Base-by-base conservation (phyloP, 1,140 invertebrate species). In the Drosophila funebris region DNA sequence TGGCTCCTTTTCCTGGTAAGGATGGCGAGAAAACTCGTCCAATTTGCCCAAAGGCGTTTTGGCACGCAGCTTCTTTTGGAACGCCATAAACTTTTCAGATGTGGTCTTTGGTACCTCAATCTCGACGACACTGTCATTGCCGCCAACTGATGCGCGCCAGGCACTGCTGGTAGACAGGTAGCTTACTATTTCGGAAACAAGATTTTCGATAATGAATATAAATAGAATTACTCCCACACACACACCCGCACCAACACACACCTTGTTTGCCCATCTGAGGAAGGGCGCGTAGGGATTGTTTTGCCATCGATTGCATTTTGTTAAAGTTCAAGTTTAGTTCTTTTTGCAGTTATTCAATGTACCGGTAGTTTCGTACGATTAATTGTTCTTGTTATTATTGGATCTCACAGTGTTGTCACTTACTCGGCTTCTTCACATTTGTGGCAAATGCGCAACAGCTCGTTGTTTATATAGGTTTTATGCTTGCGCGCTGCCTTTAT, bases 1-100 rank as follows among this genome's bases (percentile, higher is more conserved):
- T 3, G 97, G 96, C 90, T 99, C 96, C 87, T 97, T 95, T 92
- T 98, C 96, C 90, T 96, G 95, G 90, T 95, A 94, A 14, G 96
- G 96, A 92, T 97, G 95, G 66, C 94, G 93, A 1, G 94, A 94
- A 61, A 94, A 93, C 78, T 96, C 95, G 83, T 96, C 95, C 64
- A 95, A 90, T 82, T 94, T 93, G 46, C 93, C 92, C 68, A 95
- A 92, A 13, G 94, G 93, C 53, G 94, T 94, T 60, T 93, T 95
- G 79, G 94, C 94, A 56, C 93, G 92, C 36, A 95, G 87, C 84
- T 95, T 95, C 83, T 95, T 94, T 72, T 93, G 92, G 78, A 95
- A 94, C 84, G 94, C 94, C 76, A 92, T 58, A 7, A 92, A 63
- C 16, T 89, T 90, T 46, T 85, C 82, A 20, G 90, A 75, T 5